Conservation (phyloP, 2,113 vertebrate species). For the Elachura formosa region DNA sequence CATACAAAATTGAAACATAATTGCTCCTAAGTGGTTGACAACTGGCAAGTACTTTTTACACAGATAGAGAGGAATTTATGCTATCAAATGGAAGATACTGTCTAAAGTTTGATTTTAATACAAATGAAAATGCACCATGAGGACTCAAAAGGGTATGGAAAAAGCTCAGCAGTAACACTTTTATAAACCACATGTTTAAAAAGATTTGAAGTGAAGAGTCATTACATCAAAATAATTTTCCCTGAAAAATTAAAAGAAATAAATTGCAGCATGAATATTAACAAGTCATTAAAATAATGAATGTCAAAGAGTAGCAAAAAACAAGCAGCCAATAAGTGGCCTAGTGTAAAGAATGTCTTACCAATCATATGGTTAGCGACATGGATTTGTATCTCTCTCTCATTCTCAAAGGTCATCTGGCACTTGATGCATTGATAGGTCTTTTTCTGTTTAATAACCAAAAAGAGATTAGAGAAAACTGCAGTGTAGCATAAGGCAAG, state of each 20-base stretch:
- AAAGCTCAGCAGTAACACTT: constrained; percentile 16
- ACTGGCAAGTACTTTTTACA: constrained; percentile 61
- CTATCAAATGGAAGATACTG: constrained; percentile 64
- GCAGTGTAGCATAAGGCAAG: constrained; percentile 25
- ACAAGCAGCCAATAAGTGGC: neutral
- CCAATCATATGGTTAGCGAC: constrained; percentile 99
- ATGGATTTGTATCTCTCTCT: constrained; percentile 97
- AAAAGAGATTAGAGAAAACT: constrained; percentile 58
- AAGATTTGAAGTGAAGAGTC: constrained; percentile 45
- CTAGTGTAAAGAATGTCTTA: constrained; percentile 70
- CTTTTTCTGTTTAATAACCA: constrained; percentile 86
- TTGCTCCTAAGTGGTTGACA: constrained; percentile 71
- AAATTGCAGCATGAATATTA: constrained; percentile 47
- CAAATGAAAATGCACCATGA: constrained; percentile 42
- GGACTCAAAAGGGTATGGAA: constrained; percentile 30
- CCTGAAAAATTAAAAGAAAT: constrained; percentile 38
- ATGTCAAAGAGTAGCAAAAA: constrained; percentile 3
- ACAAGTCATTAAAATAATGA: neutral
- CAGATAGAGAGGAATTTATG: constrained; percentile 62
- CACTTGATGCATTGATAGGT: constrained; percentile 99
- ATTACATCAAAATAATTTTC: constrained; percentile 33
- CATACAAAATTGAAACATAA: constrained; percentile 69
- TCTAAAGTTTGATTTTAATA: constrained; percentile 63
- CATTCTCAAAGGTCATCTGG: constrained; percentile 99
- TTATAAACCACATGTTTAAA: constrained; percentile 50